phyloP scores from a whole-genome alignment of 2,888 invertebrate genomes.

The Pyrrhosoma nymphula region DNA sequence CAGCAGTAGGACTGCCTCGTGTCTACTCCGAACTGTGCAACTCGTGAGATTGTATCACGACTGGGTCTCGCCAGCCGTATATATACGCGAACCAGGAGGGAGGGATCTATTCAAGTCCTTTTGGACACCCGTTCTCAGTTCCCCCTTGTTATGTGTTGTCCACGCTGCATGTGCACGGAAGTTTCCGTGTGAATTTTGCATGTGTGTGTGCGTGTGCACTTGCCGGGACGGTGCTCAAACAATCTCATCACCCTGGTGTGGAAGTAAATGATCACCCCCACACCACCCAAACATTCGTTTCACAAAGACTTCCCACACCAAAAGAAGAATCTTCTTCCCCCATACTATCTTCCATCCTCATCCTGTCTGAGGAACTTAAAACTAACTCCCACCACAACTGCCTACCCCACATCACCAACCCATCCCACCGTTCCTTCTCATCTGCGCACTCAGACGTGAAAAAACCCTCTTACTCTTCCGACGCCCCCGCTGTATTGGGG shows the following conservation, averaged over 20 bases:
- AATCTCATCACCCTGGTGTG: neutral
- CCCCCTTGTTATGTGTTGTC: neutral
- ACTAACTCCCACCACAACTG: neutral
- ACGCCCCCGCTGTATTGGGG: neutral
- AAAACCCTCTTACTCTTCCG: neutral
- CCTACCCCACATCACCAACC: neutral
- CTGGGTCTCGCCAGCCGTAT: neutral
- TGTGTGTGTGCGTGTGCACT: neutral
- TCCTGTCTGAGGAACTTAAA: neutral
- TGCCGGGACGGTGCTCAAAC: conserved; percentile 57
- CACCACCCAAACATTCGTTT: neutral
- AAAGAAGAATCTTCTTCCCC: neutral
- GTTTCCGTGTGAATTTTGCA: neutral
- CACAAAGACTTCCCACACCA: neutral
- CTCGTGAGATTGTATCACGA: conserved; percentile 44
- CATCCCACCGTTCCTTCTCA: neutral
- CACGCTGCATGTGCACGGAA: neutral
- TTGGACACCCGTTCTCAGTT: neutral
- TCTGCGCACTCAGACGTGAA: neutral
- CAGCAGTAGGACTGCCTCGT: too few relatives aligned
- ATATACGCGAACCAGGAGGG: neutral
- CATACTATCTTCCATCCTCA: neutral
- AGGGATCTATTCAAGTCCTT: neutral
- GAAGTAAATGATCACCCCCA: conserved; percentile 19
- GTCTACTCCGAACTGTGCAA: neutral